Base-by-base conservation (phyloP, 64 coral and sea anemone genomes). In the Pachyseris speciosa region DNA sequence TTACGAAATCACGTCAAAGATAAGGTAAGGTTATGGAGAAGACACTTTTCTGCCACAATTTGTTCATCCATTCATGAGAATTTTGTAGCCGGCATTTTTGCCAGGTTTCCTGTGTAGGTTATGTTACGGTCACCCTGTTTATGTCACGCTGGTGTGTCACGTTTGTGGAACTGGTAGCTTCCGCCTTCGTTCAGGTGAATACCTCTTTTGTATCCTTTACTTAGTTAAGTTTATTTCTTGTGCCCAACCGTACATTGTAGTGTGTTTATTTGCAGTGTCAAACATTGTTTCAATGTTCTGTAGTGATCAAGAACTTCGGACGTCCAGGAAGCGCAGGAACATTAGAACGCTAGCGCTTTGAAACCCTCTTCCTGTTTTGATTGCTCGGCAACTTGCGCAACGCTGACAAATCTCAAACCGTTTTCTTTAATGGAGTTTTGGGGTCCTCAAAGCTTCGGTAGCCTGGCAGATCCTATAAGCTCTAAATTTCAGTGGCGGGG, bases 121-220 rank as follows among this genome's bases (percentile, higher is more conserved):
- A 79, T 52, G 75, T 78, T 11, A 55, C 49, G 16, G 50, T 61
- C 75, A 78, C 48, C 11, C 75, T 78, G 75, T 38, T 71, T 71
- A 16, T 71, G 36, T 71, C 67, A 71, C 13, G 33, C 67, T 37
- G 75, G 5, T 36, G 28, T 48, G 75, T 78, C 52, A 63, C 77
- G 20, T 16, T 79, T 63, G 33, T 81, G 77, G 77, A 81, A 5
- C 51, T 13, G 5, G 53, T 25, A 55, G n/a, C 51, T 20, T 29
- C 22, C 20, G 19, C 17, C 22, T 17, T 57, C 32, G 32, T 42
- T 61, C 49, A 81, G 51, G 77, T 81, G 34, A 77, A 48, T 28
- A 45, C 20, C 26, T 16, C 2, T 52, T 47, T 77, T 77, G 25
- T 77, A 34, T 53, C 11, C 3, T 77, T 50, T 49, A 75, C 1